phyloP scores from a whole-genome alignment of 2,888 invertebrate species.

The Dynastes tityus region DNA sequence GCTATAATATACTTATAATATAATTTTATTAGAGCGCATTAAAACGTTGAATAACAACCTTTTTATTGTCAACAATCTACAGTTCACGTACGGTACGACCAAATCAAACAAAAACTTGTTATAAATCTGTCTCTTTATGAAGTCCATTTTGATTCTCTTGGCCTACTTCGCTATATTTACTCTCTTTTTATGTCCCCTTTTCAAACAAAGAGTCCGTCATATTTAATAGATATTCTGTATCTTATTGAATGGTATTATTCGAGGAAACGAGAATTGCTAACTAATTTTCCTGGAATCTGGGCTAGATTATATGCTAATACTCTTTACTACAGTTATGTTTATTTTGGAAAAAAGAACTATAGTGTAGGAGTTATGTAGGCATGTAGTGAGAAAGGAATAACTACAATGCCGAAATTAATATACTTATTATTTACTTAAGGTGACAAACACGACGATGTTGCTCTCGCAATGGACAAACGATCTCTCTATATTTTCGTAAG shows the following conservation, averaged over 20 bases:
- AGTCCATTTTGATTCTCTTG: slow-evolving; percentile 9
- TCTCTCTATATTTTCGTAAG: no score
- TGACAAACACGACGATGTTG: no score
- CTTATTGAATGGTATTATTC: not conserved
- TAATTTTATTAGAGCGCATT: slow-evolving; percentile 22
- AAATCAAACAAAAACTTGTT: slow-evolving; percentile 12
- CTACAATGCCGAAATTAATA: no score
- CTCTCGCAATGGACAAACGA: no score
- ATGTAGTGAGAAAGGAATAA: no score
- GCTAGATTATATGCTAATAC: no score
- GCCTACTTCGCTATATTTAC: slow-evolving; percentile 23
- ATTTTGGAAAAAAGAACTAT: no score
- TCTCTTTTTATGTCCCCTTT: not conserved
- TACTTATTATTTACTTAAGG: no score
- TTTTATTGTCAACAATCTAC: slow-evolving; percentile 27
- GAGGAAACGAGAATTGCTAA: no score
- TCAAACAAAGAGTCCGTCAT: slow-evolving; percentile 8
- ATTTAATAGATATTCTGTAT: slow-evolving; percentile 17
- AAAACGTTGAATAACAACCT: slow-evolving; percentile 19
- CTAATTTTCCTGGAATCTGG: no score
- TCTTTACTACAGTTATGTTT: no score
- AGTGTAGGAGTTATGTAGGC: no score
- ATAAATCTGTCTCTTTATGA: slow-evolving; percentile 16
- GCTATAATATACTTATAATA: slow-evolving; percentile 13
- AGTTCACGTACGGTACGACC: slow-evolving; percentile 3